These are phyloP conservation scores for Cricetomys ansorgei DNA, from an alignment of 2,113 vertebrate species.

Conservation along the genomic window DNA sequence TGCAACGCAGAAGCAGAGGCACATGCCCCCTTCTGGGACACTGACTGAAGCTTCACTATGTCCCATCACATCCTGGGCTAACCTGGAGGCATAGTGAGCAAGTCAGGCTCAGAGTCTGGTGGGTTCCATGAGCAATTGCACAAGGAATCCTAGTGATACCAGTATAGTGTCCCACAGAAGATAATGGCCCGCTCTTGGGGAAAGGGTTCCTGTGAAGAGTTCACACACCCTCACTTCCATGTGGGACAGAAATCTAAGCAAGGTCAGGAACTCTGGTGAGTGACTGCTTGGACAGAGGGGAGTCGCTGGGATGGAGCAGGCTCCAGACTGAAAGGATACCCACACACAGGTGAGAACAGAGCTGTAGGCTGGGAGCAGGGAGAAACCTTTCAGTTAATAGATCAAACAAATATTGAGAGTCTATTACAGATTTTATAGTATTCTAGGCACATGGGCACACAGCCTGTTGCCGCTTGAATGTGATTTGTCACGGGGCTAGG, in stretches of 20 bases:
- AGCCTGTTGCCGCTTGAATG: not conserved
- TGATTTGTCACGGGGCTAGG: not conserved
- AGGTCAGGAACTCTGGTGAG: not conserved
- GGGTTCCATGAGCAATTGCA: not conserved
- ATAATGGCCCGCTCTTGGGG: not conserved
- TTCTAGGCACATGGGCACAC: not conserved
- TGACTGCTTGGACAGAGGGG: rapidly evolving
- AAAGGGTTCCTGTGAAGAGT: not conserved
- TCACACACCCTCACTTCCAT: not conserved
- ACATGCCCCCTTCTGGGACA: not conserved
- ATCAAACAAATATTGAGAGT: not conserved
- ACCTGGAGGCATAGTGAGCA: too few species aligned
- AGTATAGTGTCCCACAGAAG: not conserved
- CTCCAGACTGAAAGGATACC: not conserved
- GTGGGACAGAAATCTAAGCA: not conserved
- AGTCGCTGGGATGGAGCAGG: not conserved
- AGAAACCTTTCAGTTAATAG: not conserved
- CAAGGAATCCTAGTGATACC: not conserved
- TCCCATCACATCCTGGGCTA: not conserved
- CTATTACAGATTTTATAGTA: not conserved
- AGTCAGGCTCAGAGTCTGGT: not conserved
- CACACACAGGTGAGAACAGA: not conserved
- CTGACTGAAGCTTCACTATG: rapidly evolving
- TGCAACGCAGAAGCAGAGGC: not conserved
- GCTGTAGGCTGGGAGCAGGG: not conserved